Evolutionary conservation across 2,113 vertebrate genomes (phyloP).

Genomic region (Pelecanus crispus): DNA sequence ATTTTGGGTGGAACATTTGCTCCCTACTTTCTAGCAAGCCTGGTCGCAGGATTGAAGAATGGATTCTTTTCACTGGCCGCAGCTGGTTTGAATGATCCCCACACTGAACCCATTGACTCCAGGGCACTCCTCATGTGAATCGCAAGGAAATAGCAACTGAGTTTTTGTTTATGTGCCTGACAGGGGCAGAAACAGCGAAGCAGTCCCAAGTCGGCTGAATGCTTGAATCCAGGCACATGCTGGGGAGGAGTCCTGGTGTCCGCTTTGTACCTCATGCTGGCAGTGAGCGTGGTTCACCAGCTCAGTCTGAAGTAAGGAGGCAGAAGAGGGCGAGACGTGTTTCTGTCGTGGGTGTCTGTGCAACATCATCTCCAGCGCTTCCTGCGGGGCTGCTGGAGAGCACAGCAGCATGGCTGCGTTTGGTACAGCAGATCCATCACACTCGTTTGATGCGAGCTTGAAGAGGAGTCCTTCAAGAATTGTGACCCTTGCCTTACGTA

Average conservation of each 20-base stretch:
- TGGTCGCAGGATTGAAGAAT: slow-evolving; percentile 1
- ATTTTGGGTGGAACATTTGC: slow-evolving; percentile 44
- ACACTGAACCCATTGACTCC: slow-evolving; percentile 46
- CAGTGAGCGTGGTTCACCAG: neutral
- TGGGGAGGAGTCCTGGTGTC: neutral
- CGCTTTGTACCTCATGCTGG: neutral
- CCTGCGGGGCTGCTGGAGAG: neutral
- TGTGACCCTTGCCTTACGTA: neutral
- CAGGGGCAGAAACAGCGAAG: neutral
- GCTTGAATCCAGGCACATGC: neutral
- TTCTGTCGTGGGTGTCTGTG: neutral
- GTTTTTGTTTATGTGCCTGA: neutral
- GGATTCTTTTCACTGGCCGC: slow-evolving; percentile 19
- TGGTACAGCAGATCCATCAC: neutral
- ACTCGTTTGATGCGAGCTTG: neutral
- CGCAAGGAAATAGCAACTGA: neutral
- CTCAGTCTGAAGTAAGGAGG: neutral
- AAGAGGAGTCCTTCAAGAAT: neutral
- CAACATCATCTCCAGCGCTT: neutral
- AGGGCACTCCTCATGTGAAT: neutral
- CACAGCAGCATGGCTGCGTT: neutral
- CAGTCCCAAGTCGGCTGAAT: neutral
- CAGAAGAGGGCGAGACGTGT: neutral
- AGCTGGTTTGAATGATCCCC: slow-evolving; percentile 59
- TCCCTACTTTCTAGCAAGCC: slow-evolving; percentile 57